A percentile compares a stretch with the other conserved stretches of the same genome.
Evolutionary conservation across 2,113 vertebrate species (phyloP).

Genomic region (Tyto alba): DNA sequence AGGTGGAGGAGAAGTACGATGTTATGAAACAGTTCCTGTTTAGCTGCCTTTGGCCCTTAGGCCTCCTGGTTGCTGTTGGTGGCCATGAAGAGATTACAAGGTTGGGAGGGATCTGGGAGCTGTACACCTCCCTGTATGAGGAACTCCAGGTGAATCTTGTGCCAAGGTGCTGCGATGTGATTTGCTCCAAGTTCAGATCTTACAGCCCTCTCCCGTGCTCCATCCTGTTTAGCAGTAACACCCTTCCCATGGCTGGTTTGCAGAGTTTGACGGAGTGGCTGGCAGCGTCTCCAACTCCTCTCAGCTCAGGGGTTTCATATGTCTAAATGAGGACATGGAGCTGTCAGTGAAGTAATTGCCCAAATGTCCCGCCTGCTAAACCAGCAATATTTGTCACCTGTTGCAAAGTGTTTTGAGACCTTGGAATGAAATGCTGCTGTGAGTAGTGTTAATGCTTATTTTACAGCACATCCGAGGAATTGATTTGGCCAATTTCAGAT

Average conservation of each 20-base stretch:
- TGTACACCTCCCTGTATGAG: neutral
- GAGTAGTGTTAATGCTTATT: neutral
- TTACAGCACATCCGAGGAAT: neutral
- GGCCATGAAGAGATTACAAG: neutral
- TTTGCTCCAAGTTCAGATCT: neutral
- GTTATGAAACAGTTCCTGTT: neutral
- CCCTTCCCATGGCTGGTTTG: neutral
- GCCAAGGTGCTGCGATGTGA: neutral
- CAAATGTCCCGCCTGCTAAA: neutral
- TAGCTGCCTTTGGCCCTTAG: neutral
- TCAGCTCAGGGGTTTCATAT: neutral
- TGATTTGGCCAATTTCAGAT: neutral
- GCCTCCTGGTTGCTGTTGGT: neutral
- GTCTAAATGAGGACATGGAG: neutral
- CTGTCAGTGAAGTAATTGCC: neutral
- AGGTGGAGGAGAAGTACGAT: neutral
- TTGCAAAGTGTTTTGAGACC: neutral
- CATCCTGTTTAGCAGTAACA: neutral
- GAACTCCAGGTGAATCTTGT: neutral
- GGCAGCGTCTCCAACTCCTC: neutral
- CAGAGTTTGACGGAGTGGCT: neutral
- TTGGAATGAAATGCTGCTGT: neutral
- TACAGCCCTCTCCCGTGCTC: neutral
- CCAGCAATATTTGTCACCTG: neutral
- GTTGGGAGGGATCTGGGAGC: neutral